Base-by-base conservation (phyloP, 1,140 invertebrate genomes). In the Drosophila santomea region DNA sequence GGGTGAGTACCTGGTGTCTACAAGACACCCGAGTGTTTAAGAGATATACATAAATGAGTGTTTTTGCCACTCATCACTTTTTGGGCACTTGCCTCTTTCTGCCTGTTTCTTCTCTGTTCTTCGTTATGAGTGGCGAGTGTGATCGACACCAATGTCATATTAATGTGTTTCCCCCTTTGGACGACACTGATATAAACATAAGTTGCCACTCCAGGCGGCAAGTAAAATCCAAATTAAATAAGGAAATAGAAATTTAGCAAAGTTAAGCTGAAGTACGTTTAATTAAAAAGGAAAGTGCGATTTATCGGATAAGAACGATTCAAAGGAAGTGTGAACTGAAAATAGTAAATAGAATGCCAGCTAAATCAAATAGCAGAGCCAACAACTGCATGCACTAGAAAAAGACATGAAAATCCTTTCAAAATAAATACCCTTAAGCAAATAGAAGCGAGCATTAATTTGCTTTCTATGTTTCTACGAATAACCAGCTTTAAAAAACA, bases 271-370 rank as follows among this genome's bases (percentile, higher is more conserved):
- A 25, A 25, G 25, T 4, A 4, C 4, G 25, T 4, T 25, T 25
- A 25, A 25, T 5, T 25, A 5, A 25, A 25, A 25, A 25, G 28
- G 7, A 32, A 32, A 8, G 8, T 10, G 32, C 32, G 8, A 32
- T 10, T 32, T 10, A 8, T 32, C 7, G 25, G 25, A 10, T 10
- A 57, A 57, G 2, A 61, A n/a, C n/a, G 45, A 20, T 17, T 25
- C 57, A 36, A 61, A 28, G 35, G 12, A 62, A 36, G 10, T 45
- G 14, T 11, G 28, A 45, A 38, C 62, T 47, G 20, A 47, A 63
- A 36, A 12, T 7, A 7, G 35, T 47, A 63, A 28, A 64, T 20
- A 20, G 4, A 25, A 12, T 4, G 4, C 8, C n/a, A 60, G 20
- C 23, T 10, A 15, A 36, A 55, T 60, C 10, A 43, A 43, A 32